Percentiles rank a stretch among this genome's conserved stretches.
Conservation (phyloP, 2,888 invertebrate species). For the Drosophila paracracens region DNA sequence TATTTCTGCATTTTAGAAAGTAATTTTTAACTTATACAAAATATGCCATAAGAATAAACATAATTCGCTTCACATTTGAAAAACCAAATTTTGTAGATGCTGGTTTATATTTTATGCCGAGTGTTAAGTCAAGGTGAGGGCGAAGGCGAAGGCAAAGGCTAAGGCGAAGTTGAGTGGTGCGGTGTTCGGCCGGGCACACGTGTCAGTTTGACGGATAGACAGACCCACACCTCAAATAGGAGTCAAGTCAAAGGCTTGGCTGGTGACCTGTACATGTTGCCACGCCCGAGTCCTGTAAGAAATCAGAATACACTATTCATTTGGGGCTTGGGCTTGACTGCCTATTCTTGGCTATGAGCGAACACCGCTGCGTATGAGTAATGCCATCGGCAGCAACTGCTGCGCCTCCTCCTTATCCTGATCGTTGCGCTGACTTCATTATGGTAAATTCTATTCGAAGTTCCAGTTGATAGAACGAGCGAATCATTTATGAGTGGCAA, state of each 20-base stretch:
- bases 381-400: conserved; percentile 19
- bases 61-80: background rate
- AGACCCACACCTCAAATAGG: conserved; percentile 19
- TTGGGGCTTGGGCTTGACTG: conserved; percentile 37
- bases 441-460: conserved; percentile 32
- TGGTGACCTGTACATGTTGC: conserved; percentile 1
- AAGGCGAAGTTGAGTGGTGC: conserved; percentile 4
- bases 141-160: conserved; percentile 11
- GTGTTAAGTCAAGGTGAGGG: background rate
- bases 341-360: conserved; percentile 39
- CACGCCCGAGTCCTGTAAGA: conserved; percentile 54
- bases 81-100: background rate
- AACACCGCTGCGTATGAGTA: conserved; percentile 51
- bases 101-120: background rate
- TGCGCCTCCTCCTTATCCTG: background rate
- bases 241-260: conserved; percentile 44
- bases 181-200: conserved; percentile 30
- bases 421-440: conserved; percentile 35
- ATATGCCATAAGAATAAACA: background rate
- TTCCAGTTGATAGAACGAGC: conserved; percentile 10
- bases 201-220: conserved; percentile 21
- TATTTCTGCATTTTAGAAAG: background rate
- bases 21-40: background rate
- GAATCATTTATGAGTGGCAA: conserved; percentile 50
- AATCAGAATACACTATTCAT: conserved; percentile 43